A percentile compares a stretch with the other conserved stretches of the same genome.
These are phyloP conservation scores for Actenoides lindsayi DNA, from an alignment of 2,113 vertebrate species.

Conservation along the genomic window DNA sequence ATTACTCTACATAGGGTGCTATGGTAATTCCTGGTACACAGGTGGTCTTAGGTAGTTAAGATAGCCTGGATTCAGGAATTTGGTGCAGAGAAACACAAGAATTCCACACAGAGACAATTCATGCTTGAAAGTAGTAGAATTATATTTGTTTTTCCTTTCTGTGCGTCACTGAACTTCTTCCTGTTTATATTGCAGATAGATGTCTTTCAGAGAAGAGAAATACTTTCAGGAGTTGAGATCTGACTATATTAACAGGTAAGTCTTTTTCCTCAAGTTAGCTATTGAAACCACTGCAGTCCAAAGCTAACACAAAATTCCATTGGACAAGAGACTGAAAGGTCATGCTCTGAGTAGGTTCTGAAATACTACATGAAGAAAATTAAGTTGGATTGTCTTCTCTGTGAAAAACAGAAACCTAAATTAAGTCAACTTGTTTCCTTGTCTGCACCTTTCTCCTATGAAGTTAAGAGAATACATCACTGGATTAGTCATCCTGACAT, in stretches of 20 bases:
- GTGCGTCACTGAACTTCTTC: background rate
- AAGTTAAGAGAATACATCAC: too few relatives aligned
- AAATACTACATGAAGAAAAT: background rate
- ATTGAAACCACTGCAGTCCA: background rate
- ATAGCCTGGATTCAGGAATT: background rate
- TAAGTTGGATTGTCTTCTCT: background rate
- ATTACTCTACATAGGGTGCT: background rate
- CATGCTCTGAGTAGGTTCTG: background rate
- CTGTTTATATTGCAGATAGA: background rate
- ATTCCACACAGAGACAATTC: background rate
- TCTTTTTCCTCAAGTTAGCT: background rate
- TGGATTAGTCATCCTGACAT: background rate
- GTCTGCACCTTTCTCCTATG: background rate
- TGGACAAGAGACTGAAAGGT: background rate
- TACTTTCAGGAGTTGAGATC: background rate
- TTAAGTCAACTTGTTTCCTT: background rate
- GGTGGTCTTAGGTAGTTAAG: background rate
- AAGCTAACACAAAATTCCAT: background rate
- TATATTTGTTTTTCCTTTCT: background rate
- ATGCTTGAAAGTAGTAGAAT: background rate
- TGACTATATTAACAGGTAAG: background rate
- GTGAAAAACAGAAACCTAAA: background rate
- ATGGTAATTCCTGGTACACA: background rate
- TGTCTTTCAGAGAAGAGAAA: background rate
- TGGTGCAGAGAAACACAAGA: background rate